Percentiles rank a stretch among this genome's conserved stretches.
Evolutionary conservation across 2,797 vertebrate genomes (phyloP).

Genomic region (Cichlasoma orientale): DNA sequence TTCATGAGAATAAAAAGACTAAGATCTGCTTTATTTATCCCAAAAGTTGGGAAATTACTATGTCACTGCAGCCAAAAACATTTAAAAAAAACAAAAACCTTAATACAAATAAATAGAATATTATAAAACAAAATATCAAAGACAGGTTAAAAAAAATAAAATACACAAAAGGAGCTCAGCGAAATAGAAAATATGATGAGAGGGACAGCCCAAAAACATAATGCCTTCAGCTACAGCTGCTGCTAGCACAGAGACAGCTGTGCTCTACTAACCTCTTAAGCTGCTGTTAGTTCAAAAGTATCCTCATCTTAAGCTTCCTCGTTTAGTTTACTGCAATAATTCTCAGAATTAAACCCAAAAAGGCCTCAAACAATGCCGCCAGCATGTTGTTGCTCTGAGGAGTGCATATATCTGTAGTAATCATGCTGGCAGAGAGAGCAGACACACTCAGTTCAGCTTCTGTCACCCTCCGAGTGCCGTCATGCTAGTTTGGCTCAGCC

Average conservation of each 20-base stretch:
- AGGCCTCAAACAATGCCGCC: neutral
- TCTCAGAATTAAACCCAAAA: neutral
- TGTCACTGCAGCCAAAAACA: neutral
- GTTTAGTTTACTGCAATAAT: neutral
- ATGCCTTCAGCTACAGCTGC: neutral
- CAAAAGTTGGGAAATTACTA: no score
- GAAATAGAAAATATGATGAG: neutral
- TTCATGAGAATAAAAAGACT: neutral
- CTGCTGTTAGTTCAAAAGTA: neutral
- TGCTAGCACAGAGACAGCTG: neutral
- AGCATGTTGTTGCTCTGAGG: neutral
- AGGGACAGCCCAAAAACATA: constrained; percentile 1
- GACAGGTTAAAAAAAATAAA: neutral
- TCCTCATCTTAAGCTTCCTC: neutral
- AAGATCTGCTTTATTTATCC: neutral
- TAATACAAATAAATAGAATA: neutral
- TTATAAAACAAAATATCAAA: neutral
- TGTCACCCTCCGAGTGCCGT: constrained; percentile 24
- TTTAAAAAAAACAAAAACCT: neutral
- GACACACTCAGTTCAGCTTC: constrained; percentile 23
- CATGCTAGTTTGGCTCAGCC: constrained; percentile 20
- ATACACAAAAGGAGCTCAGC: neutral
- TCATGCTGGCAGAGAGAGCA: constrained; percentile 17
- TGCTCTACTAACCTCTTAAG: neutral
- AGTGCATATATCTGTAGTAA: constrained; percentile 25